A percentile compares a stretch with the other conserved stretches of the same genome.
Evolutionary conservation across 2,888 invertebrate species (phyloP).

Genomic region (Pristionchus exspectatus): DNA sequence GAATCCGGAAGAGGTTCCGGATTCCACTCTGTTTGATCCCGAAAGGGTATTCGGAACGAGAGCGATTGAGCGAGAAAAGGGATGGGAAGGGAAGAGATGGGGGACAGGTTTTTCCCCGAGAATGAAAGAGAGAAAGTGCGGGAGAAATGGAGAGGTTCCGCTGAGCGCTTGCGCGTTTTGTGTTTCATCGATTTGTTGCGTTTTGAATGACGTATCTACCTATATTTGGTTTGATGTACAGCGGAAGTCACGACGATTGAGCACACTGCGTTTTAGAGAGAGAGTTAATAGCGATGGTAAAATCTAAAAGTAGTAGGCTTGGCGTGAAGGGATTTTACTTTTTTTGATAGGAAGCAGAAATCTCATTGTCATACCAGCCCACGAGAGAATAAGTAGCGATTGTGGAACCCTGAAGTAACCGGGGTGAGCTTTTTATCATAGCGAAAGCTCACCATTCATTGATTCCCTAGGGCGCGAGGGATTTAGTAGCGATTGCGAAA

Average conservation of each 20-base stretch:
- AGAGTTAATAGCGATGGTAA: too few species aligned
- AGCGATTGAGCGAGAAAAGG: neutral
- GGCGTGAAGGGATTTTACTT: too few species aligned
- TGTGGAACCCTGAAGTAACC: too few species aligned
- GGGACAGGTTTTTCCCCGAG: constrained; percentile 21
- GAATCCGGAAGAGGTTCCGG: neutral
- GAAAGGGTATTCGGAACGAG: neutral
- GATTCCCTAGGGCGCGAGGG: neutral
- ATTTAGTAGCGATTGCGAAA: neutral
- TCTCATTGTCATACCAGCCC: neutral
- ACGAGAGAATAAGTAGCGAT: neutral
- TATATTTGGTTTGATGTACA: too few species aligned
- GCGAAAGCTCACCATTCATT: neutral
- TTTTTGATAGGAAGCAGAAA: too few species aligned
- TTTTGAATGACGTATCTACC: neutral
- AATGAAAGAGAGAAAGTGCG: neutral
- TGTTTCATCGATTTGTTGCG: neutral
- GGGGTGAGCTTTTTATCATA: too few species aligned
- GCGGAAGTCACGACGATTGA: too few species aligned
- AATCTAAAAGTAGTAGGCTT: too few species aligned
- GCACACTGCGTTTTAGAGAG: too few species aligned
- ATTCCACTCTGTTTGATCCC: neutral
- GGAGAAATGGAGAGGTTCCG: neutral
- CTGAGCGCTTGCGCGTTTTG: neutral
- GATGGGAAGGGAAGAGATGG: neutral